Conservation (phyloP, 2,888 invertebrate species). For the Pollenia amentaria region DNA sequence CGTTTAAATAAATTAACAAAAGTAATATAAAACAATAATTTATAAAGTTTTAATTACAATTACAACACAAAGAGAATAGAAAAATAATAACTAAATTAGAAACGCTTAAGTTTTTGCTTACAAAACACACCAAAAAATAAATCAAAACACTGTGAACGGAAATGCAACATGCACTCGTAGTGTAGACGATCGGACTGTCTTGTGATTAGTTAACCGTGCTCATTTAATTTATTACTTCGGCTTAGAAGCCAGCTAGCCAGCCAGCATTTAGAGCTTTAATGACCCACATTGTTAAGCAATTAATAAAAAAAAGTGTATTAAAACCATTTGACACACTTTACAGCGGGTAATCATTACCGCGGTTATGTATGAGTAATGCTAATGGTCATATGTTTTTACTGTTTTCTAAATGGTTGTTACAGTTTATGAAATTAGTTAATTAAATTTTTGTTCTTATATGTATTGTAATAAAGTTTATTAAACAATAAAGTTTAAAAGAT, state of each 20-base stretch:
- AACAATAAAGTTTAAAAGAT: too few relatives aligned
- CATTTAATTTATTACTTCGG: slow-evolving; percentile 3
- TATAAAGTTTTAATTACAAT: slow-evolving; percentile 22
- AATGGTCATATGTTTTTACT: too few relatives aligned
- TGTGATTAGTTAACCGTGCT: slow-evolving; percentile 4
- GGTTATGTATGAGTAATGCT: too few relatives aligned
- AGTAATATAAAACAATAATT: slow-evolving; percentile 26
- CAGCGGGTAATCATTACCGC: neutral
- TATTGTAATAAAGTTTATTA: too few relatives aligned
- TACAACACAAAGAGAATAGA: neutral
- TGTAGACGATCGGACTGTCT: neutral
- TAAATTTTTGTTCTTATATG: too few relatives aligned
- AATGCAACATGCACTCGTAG: slow-evolving; percentile 43
- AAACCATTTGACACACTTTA: slow-evolving; percentile 63
- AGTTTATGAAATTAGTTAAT: too few relatives aligned
- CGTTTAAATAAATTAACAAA: slow-evolving; percentile 25
- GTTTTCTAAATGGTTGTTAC: too few relatives aligned
- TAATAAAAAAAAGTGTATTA: slow-evolving; percentile 46
- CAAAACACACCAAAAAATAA: too few relatives aligned
- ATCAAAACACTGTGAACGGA: slow-evolving; percentile 48
- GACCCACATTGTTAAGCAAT: slow-evolving; percentile 65
- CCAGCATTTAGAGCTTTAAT: slow-evolving; percentile 28
- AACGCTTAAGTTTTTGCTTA: slow-evolving; percentile 33
- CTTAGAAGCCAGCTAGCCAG: slow-evolving; percentile 31
- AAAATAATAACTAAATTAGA: slow-evolving; percentile 42